Conservation (phyloP, 2,797 vertebrate genomes). For the Eurystomus glaucurus region DNA sequence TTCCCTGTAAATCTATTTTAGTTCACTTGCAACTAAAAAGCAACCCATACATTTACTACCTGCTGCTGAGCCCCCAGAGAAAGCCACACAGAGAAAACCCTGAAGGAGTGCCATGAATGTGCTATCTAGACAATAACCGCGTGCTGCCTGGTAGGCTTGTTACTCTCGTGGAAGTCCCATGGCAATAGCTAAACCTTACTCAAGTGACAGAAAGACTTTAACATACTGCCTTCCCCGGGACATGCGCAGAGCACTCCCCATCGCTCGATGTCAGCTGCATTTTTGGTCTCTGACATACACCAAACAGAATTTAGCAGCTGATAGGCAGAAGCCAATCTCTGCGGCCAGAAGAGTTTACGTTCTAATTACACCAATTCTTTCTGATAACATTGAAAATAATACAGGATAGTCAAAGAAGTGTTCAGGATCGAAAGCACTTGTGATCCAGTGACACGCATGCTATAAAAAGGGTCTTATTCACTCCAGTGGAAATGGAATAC, state of each 20-base stretch:
- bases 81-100: neutral
- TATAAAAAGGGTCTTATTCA: conserved; percentile 50
- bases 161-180: neutral
- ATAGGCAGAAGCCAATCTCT: conserved; percentile 52
- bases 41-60: neutral
- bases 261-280: neutral
- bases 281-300: conserved; percentile 46
- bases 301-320: conserved; percentile 73
- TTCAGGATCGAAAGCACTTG: conserved; percentile 3
- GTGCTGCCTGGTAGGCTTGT: neutral
- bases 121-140: neutral
- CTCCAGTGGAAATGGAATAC: neutral
- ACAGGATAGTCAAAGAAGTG: neutral
- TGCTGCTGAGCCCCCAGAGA: neutral
- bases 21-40: neutral
- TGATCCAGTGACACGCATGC: neutral
- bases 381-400: conserved; percentile 51
- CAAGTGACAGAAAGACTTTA: neutral
- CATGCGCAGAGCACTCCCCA: neutral
- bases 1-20: neutral
- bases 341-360: neutral
- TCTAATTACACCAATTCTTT: conserved; percentile 45
- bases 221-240: neutral
- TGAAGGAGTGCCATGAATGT: neutral
- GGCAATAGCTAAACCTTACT: neutral